Evolutionary conservation across 2,888 invertebrate species (phyloP).

Genomic region (Spilarctia lutea): DNA sequence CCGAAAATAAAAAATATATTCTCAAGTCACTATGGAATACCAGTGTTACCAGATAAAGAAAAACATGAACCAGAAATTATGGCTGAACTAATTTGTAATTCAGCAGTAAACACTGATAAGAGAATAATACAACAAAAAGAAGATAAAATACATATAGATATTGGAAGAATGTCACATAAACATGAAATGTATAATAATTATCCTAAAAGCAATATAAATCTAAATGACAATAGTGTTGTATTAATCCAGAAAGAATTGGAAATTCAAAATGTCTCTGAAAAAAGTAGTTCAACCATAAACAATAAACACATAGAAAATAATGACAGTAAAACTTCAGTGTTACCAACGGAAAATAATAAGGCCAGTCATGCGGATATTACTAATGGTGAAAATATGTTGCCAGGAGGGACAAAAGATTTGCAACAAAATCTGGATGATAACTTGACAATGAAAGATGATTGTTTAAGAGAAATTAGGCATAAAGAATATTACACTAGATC

Average conservation of each 20-base stretch:
- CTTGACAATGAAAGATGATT: too few species aligned
- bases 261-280: neutral
- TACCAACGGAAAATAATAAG: neutral
- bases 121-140: neutral
- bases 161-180: neutral
- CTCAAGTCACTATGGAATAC: neutral
- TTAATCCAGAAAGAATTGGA: neutral
- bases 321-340: neutral
- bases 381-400: constrained; percentile 9
- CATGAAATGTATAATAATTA: neutral
- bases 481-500: neutral
- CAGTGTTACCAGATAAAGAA: neutral
- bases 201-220: neutral
- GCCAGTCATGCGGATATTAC: neutral
- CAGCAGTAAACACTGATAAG: neutral
- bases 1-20: neutral
- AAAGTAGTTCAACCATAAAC: neutral
- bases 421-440: too few species aligned
- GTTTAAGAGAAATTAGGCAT: neutral
- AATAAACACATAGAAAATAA: neutral
- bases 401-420: neutral
- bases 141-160: neutral
- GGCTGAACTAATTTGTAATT: neutral
- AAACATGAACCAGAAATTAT: neutral
- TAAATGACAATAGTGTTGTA: neutral